Base-by-base conservation (phyloP, 1,140 invertebrate genomes). In the Papilio polytes region DNA sequence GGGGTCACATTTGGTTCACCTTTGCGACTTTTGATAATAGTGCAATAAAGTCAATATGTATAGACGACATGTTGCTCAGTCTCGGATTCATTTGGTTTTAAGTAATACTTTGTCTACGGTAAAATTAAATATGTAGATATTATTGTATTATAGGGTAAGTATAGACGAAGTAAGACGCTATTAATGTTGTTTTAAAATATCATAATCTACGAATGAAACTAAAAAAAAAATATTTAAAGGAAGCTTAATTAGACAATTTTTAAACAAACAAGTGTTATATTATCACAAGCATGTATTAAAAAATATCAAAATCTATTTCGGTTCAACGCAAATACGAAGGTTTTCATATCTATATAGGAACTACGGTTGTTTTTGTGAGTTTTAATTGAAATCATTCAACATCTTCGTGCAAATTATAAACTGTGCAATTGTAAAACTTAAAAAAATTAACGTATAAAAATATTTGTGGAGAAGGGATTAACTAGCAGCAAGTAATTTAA, bases 281-380 rank as follows among this genome's bases (percentile, higher is more conserved):
- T 31, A 70, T 70, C 26, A 36, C 63, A 70, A 36, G 13, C 59
- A 63, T 13, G 18, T 18, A 36, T 70, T 20, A 22, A 63, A 63
- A 70, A 13, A 31, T 70, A 31, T 70, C 63, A 1, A 15, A 36
- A 12, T 63, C 59, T 22, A 4, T 22, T 70, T 70, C 22, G 59
- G 59, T 66, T 66, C 63, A 70, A 70, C 22, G 63, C 63, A 26
- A 70, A 70, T 26, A 31, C 26, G 22, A 70, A 70, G 63, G 63
- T 70, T 70, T 70, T 70, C 26, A 31, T 70, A 70, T 70, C 63
- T 70, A 31, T 70, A 15, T 13, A 70, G 63, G 63, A 70, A 70
- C 22, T 31, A 6, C 12, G 26, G 13, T 70, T 70, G 63, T 70
- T 70, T 70, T 70, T 70, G 13, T 56, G n/a, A 63, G 59, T 63